Conservation (phyloP, 2,113 vertebrate species). For the Otolemur garnettii region DNA sequence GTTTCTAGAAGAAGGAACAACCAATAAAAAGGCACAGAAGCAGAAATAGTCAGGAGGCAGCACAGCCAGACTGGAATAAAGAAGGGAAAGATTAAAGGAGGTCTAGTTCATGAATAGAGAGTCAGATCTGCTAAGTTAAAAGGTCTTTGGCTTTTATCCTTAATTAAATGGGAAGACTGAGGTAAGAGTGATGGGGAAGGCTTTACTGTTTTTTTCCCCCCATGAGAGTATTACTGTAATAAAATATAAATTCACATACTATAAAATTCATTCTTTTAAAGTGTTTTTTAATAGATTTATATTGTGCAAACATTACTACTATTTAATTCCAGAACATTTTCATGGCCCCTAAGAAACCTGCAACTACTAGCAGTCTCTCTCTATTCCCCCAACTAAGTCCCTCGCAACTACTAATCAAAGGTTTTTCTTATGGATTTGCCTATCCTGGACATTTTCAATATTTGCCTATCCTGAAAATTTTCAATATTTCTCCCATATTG, state of each 20-base stretch:
- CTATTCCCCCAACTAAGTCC: not conserved
- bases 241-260: constrained; percentile 20
- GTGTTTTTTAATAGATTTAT: not conserved
- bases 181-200: not conserved
- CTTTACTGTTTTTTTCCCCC: not conserved
- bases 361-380: not conserved
- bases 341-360: not conserved
- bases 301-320: not conserved
- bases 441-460: not conserved
- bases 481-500: no score
- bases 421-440: not conserved
- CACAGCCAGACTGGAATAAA: not conserved
- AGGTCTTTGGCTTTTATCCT: not conserved
- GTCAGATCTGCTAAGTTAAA: not conserved
- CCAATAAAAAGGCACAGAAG: not conserved
- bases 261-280: not conserved
- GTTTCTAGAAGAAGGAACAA: not conserved
- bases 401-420: not conserved
- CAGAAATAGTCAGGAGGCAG: not conserved
- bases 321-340: not conserved
- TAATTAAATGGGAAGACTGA: not conserved
- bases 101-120: not conserved
- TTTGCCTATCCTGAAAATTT: not conserved
- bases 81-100: not conserved
- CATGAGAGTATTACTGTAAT: not conserved